Percentiles rank a stretch among this genome's conserved stretches.
These are phyloP conservation scores for Venturia canescens DNA, from an alignment of 1,140 invertebrate genomes.

Conservation along the genomic window DNA sequence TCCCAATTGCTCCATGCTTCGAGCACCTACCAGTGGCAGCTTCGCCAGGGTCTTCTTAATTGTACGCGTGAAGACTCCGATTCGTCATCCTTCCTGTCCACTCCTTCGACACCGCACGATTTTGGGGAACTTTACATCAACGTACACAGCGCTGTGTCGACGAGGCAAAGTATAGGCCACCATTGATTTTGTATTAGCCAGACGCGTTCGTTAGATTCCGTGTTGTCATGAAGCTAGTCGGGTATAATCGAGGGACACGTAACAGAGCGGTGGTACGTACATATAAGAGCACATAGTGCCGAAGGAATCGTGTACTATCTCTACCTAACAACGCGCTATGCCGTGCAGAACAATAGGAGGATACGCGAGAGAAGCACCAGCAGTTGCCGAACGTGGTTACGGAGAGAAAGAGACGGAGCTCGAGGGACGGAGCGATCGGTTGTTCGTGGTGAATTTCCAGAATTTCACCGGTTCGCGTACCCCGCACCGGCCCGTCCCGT, in stretches of 20 bases:
- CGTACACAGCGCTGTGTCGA: neutral
- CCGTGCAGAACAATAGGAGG: neutral
- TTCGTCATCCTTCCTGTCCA: too few species aligned
- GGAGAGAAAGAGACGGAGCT: neutral
- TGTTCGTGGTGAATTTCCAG: conserved; percentile 41
- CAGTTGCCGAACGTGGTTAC: conserved; percentile 2
- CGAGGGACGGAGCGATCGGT: neutral
- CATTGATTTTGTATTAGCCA: conserved; percentile 13
- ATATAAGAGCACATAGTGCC: conserved; percentile 2
- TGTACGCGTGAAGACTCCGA: too few species aligned
- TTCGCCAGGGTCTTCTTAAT: too few species aligned
- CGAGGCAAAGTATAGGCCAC: neutral
- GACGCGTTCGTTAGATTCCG: conserved; percentile 43
- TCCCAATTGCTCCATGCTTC: too few species aligned
- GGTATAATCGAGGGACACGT: conserved; percentile 40
- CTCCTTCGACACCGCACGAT: too few species aligned
- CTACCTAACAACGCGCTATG: conserved; percentile 2
- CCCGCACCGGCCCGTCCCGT: neutral
- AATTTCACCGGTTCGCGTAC: conserved; percentile 29
- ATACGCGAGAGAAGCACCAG: conserved; percentile 9
- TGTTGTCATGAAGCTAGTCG: conserved; percentile 36
- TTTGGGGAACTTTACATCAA: neutral
- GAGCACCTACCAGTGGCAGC: too few species aligned
- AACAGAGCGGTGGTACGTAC: conserved; percentile 37
- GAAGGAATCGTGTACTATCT: conserved; percentile 44